A percentile compares a stretch with the other conserved stretches of the same genome.
Conservation (phyloP, 2,113 vertebrate species). For the Pipra filicauda region DNA sequence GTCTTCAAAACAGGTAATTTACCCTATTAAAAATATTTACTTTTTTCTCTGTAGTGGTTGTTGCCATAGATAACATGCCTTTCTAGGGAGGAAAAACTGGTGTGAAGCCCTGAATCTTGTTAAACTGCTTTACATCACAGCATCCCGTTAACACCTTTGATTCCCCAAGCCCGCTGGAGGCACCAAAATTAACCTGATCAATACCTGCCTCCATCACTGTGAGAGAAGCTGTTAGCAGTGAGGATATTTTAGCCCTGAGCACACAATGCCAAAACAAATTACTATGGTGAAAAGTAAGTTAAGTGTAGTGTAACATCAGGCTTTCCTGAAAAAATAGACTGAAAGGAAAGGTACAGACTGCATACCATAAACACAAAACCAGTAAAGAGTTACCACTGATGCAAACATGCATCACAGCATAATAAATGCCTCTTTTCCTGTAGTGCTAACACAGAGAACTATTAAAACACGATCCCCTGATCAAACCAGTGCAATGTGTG, state of each 20-base stretch:
- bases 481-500: neutral
- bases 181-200: neutral
- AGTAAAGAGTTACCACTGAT: neutral
- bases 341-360: neutral
- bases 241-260: neutral
- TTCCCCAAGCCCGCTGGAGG: neutral
- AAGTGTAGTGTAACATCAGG: neutral
- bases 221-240: neutral
- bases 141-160: neutral
- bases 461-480: neutral
- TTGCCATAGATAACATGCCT: neutral
- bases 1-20: neutral
- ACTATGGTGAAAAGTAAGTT: neutral
- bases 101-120: neutral
- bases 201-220: neutral
- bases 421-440: neutral
- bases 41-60: neutral
- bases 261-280: neutral
- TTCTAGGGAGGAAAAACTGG: rapidly evolving
- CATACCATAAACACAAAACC: neutral
- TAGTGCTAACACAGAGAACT: neutral
- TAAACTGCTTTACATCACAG: neutral
- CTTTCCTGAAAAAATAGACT: neutral
- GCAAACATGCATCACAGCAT: neutral
- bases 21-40: neutral